Conservation (phyloP, 2,113 vertebrate genomes). For the Onychostoma macrolepis region DNA sequence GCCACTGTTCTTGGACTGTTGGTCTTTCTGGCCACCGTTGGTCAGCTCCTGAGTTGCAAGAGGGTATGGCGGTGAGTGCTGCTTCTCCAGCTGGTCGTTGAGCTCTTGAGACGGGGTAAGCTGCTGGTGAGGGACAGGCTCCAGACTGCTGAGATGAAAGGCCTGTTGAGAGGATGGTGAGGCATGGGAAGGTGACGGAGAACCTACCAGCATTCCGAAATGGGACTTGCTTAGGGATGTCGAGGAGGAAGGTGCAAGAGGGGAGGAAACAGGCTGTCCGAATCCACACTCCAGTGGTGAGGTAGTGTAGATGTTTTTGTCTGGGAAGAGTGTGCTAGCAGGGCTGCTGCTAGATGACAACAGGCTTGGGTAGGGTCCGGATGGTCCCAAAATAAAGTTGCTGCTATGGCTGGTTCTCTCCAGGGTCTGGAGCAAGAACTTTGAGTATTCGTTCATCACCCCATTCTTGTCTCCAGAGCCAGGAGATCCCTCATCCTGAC, state of each 20-base stretch:
- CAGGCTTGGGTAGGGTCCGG: conserved; percentile 90
- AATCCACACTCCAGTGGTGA: conserved; percentile 95
- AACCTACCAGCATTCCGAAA: conserved; percentile 93
- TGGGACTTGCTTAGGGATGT: conserved; percentile 93
- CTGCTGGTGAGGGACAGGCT: conserved; percentile 90
- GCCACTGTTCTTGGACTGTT: conserved; percentile 79
- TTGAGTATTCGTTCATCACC: conserved; percentile 97
- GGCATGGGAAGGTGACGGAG: conserved; percentile 61
- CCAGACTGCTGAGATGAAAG: conserved; percentile 91
- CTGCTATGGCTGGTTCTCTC: conserved; percentile 96
- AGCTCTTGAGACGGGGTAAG: conserved; percentile 98
- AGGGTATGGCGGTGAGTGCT: conserved; percentile 88
- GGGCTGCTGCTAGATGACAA: conserved; percentile 87
- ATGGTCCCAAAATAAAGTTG: conserved; percentile 87
- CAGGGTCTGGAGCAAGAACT: conserved; percentile 97
- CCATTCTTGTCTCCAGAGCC: conserved; percentile 87
- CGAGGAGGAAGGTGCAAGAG: conserved; percentile 84
- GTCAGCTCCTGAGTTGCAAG: conserved; percentile 89
- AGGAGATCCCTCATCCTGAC: conserved; percentile 85
- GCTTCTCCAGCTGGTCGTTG: conserved; percentile 95
- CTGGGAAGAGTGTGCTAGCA: conserved; percentile 90
- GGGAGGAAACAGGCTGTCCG: conserved; percentile 90
- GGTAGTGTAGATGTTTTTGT: conserved; percentile 93
- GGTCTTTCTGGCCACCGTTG: conserved; percentile 84
- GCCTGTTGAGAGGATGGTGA: conserved; percentile 78